Conservation (phyloP, 2,888 invertebrate genomes). For the Eupsilia transversa region DNA sequence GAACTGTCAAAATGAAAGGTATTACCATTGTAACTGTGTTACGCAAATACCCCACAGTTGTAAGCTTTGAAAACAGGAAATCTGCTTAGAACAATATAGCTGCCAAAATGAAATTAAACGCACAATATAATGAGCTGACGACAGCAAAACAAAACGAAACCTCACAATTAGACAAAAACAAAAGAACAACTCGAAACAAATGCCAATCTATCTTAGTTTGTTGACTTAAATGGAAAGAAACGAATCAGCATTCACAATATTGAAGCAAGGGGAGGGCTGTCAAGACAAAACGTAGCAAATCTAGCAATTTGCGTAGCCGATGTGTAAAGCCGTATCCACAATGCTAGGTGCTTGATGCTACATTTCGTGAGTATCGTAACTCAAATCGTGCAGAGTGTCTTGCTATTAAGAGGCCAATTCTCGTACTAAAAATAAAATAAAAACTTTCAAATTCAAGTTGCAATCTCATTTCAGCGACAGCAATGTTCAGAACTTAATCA, state of each 20-base stretch:
- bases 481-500: too few species aligned
- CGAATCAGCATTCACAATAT: slow-evolving; percentile 23
- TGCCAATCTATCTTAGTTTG: slow-evolving; percentile 23
- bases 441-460: too few species aligned
- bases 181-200: slow-evolving; percentile 26
- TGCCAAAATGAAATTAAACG: neutral
- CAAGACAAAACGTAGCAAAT: neutral
- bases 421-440: too few species aligned
- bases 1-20: neutral
- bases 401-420: neutral
- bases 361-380: neutral
- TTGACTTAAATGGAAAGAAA: slow-evolving; percentile 20
- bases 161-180: slow-evolving; percentile 27
- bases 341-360: neutral
- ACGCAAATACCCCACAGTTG: neutral
- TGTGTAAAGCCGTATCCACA: slow-evolving; percentile 14
- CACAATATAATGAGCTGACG: slow-evolving; percentile 7
- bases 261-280: neutral
- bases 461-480: too few species aligned
- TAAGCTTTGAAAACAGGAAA: slow-evolving; percentile 1
- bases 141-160: slow-evolving; percentile 9
- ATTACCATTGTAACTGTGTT: neutral
- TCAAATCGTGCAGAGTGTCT: neutral
- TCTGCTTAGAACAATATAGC: neutral
- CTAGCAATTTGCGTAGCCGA: slow-evolving; percentile 40